A percentile compares a stretch with the other conserved stretches of the same genome.
Evolutionary conservation across 2,113 vertebrate species (phyloP).

Genomic region (Cynoglossus semilaevis): DNA sequence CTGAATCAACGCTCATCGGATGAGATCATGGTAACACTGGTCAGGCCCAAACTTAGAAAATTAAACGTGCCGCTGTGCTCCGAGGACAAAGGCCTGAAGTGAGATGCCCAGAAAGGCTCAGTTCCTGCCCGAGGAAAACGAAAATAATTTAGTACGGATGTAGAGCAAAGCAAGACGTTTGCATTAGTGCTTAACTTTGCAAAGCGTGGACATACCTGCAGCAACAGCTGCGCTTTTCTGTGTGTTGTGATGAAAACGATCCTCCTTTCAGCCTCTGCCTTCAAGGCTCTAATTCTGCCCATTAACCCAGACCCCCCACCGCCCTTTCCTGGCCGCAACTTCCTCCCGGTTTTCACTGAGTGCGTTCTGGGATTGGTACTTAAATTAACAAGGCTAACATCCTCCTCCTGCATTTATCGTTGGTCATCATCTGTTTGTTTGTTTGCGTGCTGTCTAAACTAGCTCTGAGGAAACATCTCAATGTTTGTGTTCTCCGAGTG

Average conservation of each 20-base stretch:
- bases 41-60: constrained; percentile 14
- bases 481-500: too few relatives aligned
- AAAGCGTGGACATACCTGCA: neutral
- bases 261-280: constrained; percentile 7
- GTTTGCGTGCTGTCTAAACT: neutral
- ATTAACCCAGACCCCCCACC: constrained; percentile 9
- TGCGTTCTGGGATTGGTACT: constrained; percentile 8
- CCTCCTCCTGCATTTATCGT: neutral
- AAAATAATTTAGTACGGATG: constrained; percentile 10
- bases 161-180: neutral
- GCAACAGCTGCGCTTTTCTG: neutral
- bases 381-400: neutral
- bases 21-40: constrained; percentile 49
- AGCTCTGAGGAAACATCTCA: neutral
- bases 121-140: constrained; percentile 17
- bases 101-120: constrained; percentile 36
- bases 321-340: constrained; percentile 13
- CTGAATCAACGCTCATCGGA: constrained; percentile 43
- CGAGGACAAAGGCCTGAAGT: constrained; percentile 22
- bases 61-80: constrained; percentile 47
- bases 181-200: too few relatives aligned
- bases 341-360: constrained; percentile 13
- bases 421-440: neutral
- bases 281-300: neutral
- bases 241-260: neutral